These are phyloP conservation scores for Platysternon megacephalum DNA, from an alignment of 2,113 vertebrate species.

Conservation along the genomic window DNA sequence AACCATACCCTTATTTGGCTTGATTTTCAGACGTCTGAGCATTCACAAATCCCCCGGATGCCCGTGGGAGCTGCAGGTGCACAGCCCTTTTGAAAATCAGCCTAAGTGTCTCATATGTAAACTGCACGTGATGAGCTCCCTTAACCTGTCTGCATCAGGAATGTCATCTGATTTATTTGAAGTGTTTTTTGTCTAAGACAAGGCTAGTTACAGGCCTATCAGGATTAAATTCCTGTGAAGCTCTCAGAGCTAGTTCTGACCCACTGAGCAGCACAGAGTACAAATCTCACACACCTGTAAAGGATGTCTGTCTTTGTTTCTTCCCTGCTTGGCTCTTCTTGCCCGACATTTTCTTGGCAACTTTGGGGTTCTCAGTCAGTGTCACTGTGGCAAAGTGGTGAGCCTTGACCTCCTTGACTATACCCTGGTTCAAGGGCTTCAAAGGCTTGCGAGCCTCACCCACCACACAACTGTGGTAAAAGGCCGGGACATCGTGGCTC, in stretches of 20 bases:
- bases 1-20: fast-evolving
- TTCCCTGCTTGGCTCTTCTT: slow-evolving; percentile 28
- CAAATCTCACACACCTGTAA: slow-evolving; percentile 80
- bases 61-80: background rate
- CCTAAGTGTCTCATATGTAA: background rate
- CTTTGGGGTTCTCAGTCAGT: slow-evolving; percentile 44
- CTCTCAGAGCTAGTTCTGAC: background rate
- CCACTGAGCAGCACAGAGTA: background rate
- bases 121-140: background rate
- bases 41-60: background rate
- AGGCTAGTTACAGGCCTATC: background rate
- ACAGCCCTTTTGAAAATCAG: background rate
- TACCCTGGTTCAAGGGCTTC: slow-evolving; percentile 31
- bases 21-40: background rate
- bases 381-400: background rate
- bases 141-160: background rate
- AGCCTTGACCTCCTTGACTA: slow-evolving; percentile 34
- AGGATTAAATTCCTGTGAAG: background rate
- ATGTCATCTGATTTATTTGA: background rate
- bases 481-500: slow-evolving; percentile 76
- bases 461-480: slow-evolving; percentile 77
- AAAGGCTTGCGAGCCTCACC: background rate
- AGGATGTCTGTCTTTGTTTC: slow-evolving; percentile 84
- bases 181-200: background rate
- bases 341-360: slow-evolving; percentile 48